Evolutionary conservation across 2,797 vertebrate species (phyloP), one percentile per base, ranked within the genome.

Genomic region (Poeciliopsis presidionis): DNA sequence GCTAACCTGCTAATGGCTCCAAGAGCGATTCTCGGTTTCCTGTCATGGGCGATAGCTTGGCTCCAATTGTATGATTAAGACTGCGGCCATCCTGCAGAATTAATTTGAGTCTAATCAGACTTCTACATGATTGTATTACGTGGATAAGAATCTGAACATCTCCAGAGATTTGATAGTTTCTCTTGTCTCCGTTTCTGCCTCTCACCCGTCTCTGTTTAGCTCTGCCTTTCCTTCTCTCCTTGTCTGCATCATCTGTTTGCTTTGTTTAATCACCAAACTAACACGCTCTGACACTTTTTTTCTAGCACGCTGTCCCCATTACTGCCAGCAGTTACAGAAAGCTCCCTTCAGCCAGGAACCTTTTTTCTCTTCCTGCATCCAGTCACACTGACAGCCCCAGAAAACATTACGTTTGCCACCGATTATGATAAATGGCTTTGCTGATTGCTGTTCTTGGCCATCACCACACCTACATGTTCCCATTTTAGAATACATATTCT

Each of bases 401-500:
- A 90, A 91, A 90, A 85, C 86, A 77, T 84, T 82, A 80, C 85
- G 61, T 87, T 91, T 84, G 87, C 84, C 84, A 88, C 86, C 36
- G 45, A 75, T 88, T 90, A 91, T 93, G 92, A 93, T 93, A 89
- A 93, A 93, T 93, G 90, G 83, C 91, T 93, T 85, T 81, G 76
- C 84, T 92, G 90, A 92, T 94, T 89, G 87, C 86, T 77, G 84
- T 74, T 91, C 81, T 84, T 83, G 83, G 90, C 89, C 88, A 81
- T 83, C 77, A 77, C 80, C 82, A 86, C 86, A 91, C 89, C 80
- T 88, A 87, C 89, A 90, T 76, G 36, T 53, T 84, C 78, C 74
- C 61, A 76, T 87, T 89, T 89, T 90, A 82, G 87, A 86, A 81
- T 71, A 67, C 67, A 76, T 83, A 81, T 87, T 89, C 65, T 81